Evolutionary conservation across 2,113 vertebrate species (phyloP), one percentile per base, ranked within the genome.

Genomic region (Cephalophus harveyi): DNA sequence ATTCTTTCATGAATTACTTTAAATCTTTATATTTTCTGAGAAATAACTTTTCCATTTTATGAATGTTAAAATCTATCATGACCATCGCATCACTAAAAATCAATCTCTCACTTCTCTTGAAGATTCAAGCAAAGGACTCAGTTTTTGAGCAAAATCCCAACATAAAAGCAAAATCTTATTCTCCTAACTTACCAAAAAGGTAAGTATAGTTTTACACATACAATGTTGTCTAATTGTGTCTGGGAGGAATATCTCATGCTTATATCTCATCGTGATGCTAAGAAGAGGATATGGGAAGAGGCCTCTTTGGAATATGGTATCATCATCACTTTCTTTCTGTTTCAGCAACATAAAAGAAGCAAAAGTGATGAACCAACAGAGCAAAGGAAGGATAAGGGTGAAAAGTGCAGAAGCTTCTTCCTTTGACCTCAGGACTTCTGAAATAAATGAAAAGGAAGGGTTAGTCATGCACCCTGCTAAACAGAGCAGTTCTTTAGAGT

Each of bases 321-420:
- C 82, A 36, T 50, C 57, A 60, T 43, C 6, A 16, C 10, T 0
- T 46, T 55, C 87, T 92, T 33, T 98, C 96, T 87, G 0, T 98
- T 97, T 87, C 97, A 99, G 99, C 55, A 97, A 95, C 9, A 88
- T 94, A 40, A 95, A n/a, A 83, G 97, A 98, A 95, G 95, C 95
- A 48, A 90, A 59, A 54, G 52, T 81, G 1, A 91, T 85, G 23
- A 93, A 36, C 4, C 95, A 13, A 9, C 30, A 0, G 5, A 82
- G 43, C 79, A 74, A 94, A 88, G 50, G 5, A 0, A 78, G 0
- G 57, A 11, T 10, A 27, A 85, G n/a, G 76, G 74, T 57, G 25
- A 36, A 96, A 95, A 90, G 1, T 0, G 17, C 64, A 33, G 88
- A 23, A 23, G 4, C 87, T 17, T 46, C 84, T 0, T 27, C 28